Evolutionary conservation across 1,140 invertebrate genomes (phyloP).

Genomic region (Danaus melanippus): DNA sequence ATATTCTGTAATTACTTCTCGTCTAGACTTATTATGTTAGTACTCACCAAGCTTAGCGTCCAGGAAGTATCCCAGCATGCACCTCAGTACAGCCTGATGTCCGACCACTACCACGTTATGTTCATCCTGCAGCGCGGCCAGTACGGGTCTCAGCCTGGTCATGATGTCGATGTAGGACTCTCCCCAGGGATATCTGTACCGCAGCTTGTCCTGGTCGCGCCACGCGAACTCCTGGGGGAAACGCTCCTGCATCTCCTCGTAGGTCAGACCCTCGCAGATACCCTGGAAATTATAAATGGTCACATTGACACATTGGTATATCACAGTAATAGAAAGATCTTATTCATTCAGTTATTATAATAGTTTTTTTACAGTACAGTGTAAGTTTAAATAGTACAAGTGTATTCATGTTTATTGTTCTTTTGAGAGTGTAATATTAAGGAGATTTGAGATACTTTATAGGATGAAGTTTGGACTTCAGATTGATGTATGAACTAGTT

Average conservation of each 20-base stretch:
- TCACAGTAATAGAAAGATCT: too few species aligned
- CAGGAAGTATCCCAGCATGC: conserved; percentile 91
- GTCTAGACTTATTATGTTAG: not conserved
- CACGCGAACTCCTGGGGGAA: conserved; percentile 93
- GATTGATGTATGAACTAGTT: too few species aligned
- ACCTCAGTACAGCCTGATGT: conserved; percentile 93
- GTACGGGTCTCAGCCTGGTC: conserved; percentile 84
- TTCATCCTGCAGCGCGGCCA: conserved; percentile 85
- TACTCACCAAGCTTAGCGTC: conserved; percentile 82
- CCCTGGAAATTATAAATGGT: conserved; percentile 74
- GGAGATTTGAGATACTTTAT: too few species aligned
- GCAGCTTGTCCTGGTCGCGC: conserved; percentile 92
- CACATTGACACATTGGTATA: too few species aligned
- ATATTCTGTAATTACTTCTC: too few species aligned
- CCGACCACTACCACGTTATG: conserved; percentile 90
- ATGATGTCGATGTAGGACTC: conserved; percentile 93
- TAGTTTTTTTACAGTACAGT: too few species aligned
- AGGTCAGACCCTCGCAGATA: conserved; percentile 93
- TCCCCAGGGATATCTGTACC: conserved; percentile 93
- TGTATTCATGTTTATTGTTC: too few species aligned
- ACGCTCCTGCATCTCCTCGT: conserved; percentile 92
- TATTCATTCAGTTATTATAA: too few species aligned
- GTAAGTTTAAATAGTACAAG: too few species aligned
- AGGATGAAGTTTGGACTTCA: too few species aligned
- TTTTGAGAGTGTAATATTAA: too few species aligned